Conservation (phyloP, 2,113 vertebrate species). For the Dipodomys stephensi region DNA sequence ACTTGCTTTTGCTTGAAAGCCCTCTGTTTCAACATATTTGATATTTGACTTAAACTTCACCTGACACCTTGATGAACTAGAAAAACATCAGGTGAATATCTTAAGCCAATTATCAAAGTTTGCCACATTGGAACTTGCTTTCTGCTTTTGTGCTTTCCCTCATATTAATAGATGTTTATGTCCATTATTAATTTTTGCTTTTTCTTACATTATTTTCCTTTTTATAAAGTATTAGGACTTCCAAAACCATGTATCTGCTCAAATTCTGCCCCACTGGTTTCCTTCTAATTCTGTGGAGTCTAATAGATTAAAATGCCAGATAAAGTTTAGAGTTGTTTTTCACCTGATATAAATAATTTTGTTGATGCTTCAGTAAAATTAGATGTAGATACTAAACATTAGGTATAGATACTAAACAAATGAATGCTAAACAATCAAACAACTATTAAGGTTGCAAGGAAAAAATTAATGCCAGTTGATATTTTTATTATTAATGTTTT, state of each 20-base stretch:
- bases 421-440: too few species aligned
- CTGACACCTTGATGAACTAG: neutral
- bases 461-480: too few species aligned
- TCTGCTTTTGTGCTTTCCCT: neutral
- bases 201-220: neutral
- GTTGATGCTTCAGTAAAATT: slow-evolving; percentile 9
- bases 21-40: neutral
- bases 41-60: neutral
- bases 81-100: neutral
- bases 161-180: neutral
- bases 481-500: too few species aligned
- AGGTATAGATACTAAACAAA: too few species aligned
- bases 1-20: neutral
- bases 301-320: neutral
- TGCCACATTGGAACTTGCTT: too few species aligned
- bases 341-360: slow-evolving; percentile 31
- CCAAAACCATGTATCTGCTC: neutral
- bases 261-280: neutral
- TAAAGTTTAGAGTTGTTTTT: slow-evolving; percentile 33
- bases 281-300: neutral
- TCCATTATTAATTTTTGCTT: neutral
- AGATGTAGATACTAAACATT: slow-evolving; percentile 5
- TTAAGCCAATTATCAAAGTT: too few species aligned
- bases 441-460: too few species aligned
- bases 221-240: neutral